Base-by-base conservation (phyloP, 2,113 vertebrate genomes). In the Rhynchomys soricoides region DNA sequence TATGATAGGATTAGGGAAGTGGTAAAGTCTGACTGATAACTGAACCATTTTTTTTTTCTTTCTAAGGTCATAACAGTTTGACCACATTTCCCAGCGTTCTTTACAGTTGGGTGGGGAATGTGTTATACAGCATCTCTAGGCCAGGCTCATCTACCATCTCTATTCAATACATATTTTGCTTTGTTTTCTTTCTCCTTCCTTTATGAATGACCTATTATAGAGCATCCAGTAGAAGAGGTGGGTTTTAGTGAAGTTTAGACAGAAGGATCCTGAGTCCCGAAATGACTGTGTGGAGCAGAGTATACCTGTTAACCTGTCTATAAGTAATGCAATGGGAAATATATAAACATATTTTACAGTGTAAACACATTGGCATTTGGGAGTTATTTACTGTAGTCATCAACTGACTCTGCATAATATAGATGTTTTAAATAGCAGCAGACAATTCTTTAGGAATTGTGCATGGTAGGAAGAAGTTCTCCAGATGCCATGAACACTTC, bases 391-490 rank as follows among this genome's bases (percentile, higher is more conserved):
- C 22, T 83, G 37, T 21, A 45, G 40, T 40, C 50, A 16, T 93
- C 79, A 90, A 75, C n/a, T 45, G 62, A 7, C 21, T 24, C 34
- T 86, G 19, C 34, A 11, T 74, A 74, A 74, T 31, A 26, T 43
- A 87, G 50, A 70, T 62, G 45, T 77, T 62, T 92, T 52, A 90
- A 45, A 12, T 48, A 40, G 52, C 85, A 71, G 11, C 17, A 88
- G 37, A 73, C 81, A 81, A 62, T 86, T 97, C 26, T 81, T 81
- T 81, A 79, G 40, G 88, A 95, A 86, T 26, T 70, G 48, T 52
- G 15, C 37, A 57, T 48, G 37, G 11, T 45, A 24, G 70, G 79
- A 82, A 94, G 45, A 9, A 48, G 48, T 68, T 73, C 79, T 66
- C 73, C 43, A 52, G 48, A 21, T 74, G 11, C 59, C 48, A 45